Evolutionary conservation across 30 jellyfish, hydroid and myxozoan species (phyloP).

Genomic region (Turritopsis rubra): DNA sequence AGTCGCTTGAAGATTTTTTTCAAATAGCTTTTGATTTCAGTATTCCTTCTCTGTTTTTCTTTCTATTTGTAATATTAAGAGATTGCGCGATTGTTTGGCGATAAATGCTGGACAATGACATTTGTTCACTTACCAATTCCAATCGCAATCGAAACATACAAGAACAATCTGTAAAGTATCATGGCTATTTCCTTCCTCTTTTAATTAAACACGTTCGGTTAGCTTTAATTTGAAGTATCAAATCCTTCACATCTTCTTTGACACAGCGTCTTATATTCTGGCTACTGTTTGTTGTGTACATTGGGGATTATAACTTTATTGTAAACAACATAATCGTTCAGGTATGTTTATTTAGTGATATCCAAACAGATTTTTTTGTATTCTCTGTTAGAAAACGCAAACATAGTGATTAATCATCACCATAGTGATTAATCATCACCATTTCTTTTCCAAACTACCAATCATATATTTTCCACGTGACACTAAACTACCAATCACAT

Average conservation of each 20-base stretch:
- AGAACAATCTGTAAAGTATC: background rate
- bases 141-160: background rate
- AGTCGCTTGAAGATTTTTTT: too few species aligned
- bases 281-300: background rate
- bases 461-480: too few species aligned
- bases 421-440: too few species aligned
- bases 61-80: too few species aligned
- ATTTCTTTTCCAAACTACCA: too few species aligned
- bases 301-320: background rate
- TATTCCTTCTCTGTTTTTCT: too few species aligned
- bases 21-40: too few species aligned
- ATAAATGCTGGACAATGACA: background rate
- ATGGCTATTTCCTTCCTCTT: too few species aligned
- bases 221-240: too few species aligned
- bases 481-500: too few species aligned
- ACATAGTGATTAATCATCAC: background rate
- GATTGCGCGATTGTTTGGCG: too few species aligned
- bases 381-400: background rate
- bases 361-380: background rate
- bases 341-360: background rate
- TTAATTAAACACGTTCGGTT: too few species aligned
- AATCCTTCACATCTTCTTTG: background rate
- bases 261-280: background rate
- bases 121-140: background rate
- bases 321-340: background rate